Evolutionary conservation across 2,888 invertebrate species (phyloP).

Genomic region (Meloe dianella): DNA sequence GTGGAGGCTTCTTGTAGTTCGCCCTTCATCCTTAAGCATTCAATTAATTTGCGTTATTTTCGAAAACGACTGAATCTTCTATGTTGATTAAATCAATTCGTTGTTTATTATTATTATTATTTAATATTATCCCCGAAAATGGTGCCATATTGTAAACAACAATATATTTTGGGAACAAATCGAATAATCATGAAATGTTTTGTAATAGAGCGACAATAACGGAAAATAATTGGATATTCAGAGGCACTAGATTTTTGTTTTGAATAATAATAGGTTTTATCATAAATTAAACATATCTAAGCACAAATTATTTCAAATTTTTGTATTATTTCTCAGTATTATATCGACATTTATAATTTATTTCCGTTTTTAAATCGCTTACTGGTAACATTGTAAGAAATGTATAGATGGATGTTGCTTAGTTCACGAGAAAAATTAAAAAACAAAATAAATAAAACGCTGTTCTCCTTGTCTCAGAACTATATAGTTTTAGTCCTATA

Average conservation of each 20-base stretch:
- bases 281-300: slow-evolving; percentile 26
- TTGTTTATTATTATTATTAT: slow-evolving; percentile 23
- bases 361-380: slow-evolving; percentile 1
- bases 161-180: slow-evolving; percentile 17
- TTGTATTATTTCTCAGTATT: slow-evolving; percentile 12
- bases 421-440: slow-evolving; percentile 19
- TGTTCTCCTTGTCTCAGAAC: slow-evolving; percentile 13
- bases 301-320: slow-evolving; percentile 20
- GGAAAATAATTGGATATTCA: not conserved
- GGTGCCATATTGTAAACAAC: not conserved
- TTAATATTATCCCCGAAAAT: slow-evolving; percentile 16
- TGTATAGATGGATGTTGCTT: slow-evolving; percentile 41
- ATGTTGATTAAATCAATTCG: too few species aligned
- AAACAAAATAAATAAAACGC: slow-evolving; percentile 11
- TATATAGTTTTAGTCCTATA: slow-evolving; percentile 41
- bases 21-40: not conserved
- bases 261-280: too few species aligned
- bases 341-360: not conserved
- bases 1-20: slow-evolving; percentile 37
- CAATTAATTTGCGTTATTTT: not conserved
- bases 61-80: not conserved
- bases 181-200: slow-evolving; percentile 11
- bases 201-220: slow-evolving; percentile 25
- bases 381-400: slow-evolving; percentile 25
- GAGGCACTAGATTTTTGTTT: slow-evolving; percentile 18